Evolutionary conservation across 2,113 vertebrate species (phyloP), one percentile per base, ranked within the genome.

Genomic region (Cebus imitator): DNA sequence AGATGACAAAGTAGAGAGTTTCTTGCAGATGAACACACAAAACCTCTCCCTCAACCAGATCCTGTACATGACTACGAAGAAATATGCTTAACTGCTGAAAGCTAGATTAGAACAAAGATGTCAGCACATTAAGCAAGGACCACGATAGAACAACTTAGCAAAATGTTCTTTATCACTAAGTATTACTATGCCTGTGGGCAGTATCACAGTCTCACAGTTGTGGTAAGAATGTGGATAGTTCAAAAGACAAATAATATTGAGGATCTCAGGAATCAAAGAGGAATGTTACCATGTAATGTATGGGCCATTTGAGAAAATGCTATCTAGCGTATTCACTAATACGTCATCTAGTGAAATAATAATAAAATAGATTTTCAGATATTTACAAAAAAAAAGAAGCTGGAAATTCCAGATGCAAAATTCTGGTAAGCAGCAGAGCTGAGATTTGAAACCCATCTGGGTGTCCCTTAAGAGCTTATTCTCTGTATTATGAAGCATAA

Each of bases 91-190:
- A 96, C 98, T 99, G 52, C 96, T 99, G 86, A 99, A 99, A 98
- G 98, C 98, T 84, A 98, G 98, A 93, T 92, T 99, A 37, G 97
- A 97, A 94, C 98, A 98, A 75, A 97, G 98, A 40, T 95, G 98
- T 78, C 94, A 99, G 3, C 97, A 96, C 72, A 75, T 96, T 68
- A 97, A 95, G 5, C 68, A n/a, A 23, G 98, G 98, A 18, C 99
- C 98, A 98, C 98, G 48, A 98, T 98, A 20, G 99, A 99, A 96
- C 98, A 99, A 90, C 99, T 99, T 86, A 99, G 99, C 97, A 99
- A 99, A 98, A 99, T 99, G 98, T 99, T 99, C 95, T 99, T 99
- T 96, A 99, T 99, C 92, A 99, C 99, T 48, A 99, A 99, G 96
- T 99, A 99, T 13, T 99, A 99, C 99, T 99, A 99, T 97, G 99